Evolutionary conservation across 1,140 invertebrate species (phyloP).

Genomic region (Mercenaria mercenaria): DNA sequence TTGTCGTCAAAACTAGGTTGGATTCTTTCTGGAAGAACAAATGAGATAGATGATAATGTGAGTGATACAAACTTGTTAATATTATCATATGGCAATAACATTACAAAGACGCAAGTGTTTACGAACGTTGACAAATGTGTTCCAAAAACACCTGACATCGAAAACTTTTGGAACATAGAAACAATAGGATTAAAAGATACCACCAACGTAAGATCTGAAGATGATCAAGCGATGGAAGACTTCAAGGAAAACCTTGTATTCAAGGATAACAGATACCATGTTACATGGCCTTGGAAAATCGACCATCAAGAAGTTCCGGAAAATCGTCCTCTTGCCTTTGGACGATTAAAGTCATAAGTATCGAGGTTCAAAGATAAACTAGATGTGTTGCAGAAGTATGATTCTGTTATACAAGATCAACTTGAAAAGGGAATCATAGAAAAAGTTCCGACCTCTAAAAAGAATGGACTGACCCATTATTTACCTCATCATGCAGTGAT

Average conservation of each 20-base stretch:
- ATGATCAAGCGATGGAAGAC: not conserved
- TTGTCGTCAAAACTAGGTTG: too few species aligned
- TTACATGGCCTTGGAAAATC: slow-evolving; percentile 9
- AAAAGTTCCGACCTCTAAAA: slow-evolving; percentile 7
- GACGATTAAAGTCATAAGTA: slow-evolving; percentile 11
- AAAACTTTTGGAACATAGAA: slow-evolving; percentile 33
- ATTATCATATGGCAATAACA: slow-evolving; percentile 41
- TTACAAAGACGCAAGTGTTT: not conserved
- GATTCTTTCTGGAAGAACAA: too few species aligned
- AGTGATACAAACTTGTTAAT: not conserved
- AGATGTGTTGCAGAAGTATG: slow-evolving; percentile 10
- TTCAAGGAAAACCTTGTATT: slow-evolving; percentile 25
- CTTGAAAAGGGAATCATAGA: not conserved
- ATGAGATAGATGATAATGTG: too few species aligned
- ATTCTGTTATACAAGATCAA: slow-evolving; percentile 21
- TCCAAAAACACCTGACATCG: not conserved
- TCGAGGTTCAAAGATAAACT: slow-evolving; percentile 5
- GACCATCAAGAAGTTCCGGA: not conserved
- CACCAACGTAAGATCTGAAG: not conserved
- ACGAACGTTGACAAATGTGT: slow-evolving; percentile 21
- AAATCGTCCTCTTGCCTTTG: not conserved
- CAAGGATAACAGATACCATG: slow-evolving; percentile 9
- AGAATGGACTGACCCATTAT: too few species aligned
- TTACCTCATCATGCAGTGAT: too few species aligned
- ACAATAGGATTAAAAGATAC: slow-evolving; percentile 7